Percentiles rank a stretch among this genome's conserved stretches.
phyloP scores from a whole-genome alignment of 2,888 invertebrate species.

The Calephelis perditalis region DNA sequence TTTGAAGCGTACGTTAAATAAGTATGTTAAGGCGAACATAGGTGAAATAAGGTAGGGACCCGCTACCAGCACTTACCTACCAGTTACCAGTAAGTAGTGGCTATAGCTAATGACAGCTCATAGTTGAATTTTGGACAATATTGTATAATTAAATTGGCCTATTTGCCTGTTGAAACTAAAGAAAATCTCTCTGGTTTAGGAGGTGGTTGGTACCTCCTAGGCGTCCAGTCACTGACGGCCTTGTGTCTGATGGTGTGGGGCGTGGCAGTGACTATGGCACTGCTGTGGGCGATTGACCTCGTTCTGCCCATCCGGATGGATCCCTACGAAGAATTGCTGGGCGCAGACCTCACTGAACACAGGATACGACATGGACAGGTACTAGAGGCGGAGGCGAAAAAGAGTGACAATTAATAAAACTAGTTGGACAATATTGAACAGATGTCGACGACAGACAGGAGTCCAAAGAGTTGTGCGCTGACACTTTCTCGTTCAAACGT shows the following conservation, averaged over 20 bases:
- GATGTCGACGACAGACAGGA: no score
- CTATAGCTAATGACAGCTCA: no score
- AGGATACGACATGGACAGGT: slow-evolving; percentile 85
- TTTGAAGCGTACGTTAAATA: no score
- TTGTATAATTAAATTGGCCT: neutral
- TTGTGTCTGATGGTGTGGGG: slow-evolving; percentile 88
- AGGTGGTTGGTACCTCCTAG: slow-evolving; percentile 92
- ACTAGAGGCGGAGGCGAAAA: slow-evolving; percentile 11
- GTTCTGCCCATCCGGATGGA: slow-evolving; percentile 91
- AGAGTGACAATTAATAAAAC: no score
- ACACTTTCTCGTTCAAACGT: no score
- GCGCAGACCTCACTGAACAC: slow-evolving; percentile 94
- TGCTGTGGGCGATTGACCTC: slow-evolving; percentile 88
- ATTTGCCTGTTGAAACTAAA: neutral
- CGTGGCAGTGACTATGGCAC: slow-evolving; percentile 80
- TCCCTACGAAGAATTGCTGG: slow-evolving; percentile 89
- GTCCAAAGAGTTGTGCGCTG: no score
- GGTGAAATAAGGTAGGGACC: no score
- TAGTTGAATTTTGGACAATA: no score
- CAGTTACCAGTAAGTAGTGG: no score
- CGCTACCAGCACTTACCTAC: no score
- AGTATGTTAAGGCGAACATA: no score
- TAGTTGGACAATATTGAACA: no score
- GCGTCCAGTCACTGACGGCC: slow-evolving; percentile 86
- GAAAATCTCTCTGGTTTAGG: slow-evolving; percentile 62